phyloP scores from a whole-genome alignment of 2,797 vertebrate species.

The Manis javanica region DNA sequence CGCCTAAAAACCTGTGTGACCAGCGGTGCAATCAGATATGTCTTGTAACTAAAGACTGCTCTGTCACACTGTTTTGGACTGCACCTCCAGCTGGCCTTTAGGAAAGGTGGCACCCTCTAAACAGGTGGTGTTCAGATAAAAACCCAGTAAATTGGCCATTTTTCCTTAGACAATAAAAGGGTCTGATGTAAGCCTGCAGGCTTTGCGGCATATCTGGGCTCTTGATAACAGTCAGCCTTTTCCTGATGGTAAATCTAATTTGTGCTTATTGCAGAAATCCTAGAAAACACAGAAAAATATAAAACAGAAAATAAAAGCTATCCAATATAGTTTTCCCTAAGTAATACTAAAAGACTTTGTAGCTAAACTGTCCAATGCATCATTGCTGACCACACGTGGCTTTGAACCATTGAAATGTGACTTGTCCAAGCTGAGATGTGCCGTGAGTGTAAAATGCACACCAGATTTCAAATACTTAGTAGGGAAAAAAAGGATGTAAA shows the following conservation, averaged over 20 bases:
- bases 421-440: not conserved
- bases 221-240: not conserved
- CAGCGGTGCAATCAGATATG: not conserved
- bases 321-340: accelerated
- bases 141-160: not conserved
- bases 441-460: accelerated
- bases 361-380: accelerated
- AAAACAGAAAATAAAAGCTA: not conserved
- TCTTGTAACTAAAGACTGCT: not conserved
- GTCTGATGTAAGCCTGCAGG: accelerated
- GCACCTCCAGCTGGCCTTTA: not conserved
- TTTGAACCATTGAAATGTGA: not conserved
- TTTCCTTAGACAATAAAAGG: not conserved
- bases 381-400: accelerated
- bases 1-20: accelerated
- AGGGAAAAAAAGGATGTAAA: not conserved
- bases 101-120: not conserved
- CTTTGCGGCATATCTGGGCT: accelerated
- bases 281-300: not conserved
- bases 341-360: accelerated
- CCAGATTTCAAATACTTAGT: accelerated
- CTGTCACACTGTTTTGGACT: not conserved
- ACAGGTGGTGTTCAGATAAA: not conserved
- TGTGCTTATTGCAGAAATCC: not conserved
- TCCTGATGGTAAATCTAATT: not conserved